Evolutionary conservation across 1,140 invertebrate genomes (phyloP).

Genomic region (Macrostomum lignano): DNA sequence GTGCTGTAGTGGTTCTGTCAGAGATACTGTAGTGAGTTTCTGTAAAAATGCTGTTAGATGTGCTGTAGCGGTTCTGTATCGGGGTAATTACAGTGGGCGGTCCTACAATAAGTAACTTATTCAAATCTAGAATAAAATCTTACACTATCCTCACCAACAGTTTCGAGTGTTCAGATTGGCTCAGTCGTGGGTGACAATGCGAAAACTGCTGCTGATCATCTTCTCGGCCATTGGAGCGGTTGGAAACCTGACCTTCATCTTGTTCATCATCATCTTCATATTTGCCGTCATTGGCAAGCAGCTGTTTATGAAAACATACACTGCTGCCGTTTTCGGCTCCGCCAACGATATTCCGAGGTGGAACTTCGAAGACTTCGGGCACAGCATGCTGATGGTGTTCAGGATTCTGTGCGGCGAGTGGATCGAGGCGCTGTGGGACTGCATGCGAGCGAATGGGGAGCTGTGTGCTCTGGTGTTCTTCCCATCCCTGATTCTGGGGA

Average conservation of each 20-base stretch:
- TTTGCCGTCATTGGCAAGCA: slow-evolving; percentile 94
- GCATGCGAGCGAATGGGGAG: slow-evolving; percentile 56
- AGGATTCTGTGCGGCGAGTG: slow-evolving; percentile 86
- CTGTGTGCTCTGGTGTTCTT: slow-evolving; percentile 84
- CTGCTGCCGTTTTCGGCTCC: slow-evolving; percentile 12
- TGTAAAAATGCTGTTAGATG: too few relatives aligned
- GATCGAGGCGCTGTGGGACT: slow-evolving; percentile 96
- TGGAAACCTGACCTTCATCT: slow-evolving; percentile 78
- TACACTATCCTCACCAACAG: slow-evolving; percentile 30
- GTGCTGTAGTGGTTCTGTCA: too few relatives aligned
- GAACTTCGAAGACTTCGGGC: slow-evolving; percentile 89
- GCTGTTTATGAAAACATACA: slow-evolving; percentile 72
- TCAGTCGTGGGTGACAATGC: slow-evolving; percentile 89
- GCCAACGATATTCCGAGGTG: slow-evolving; percentile 35
- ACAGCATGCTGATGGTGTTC: slow-evolving; percentile 92
- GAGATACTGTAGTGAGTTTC: too few relatives aligned
- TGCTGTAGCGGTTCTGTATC: too few relatives aligned
- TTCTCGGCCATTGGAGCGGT: slow-evolving; percentile 80
- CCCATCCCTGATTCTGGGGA: slow-evolving; percentile 80
- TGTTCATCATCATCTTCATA: slow-evolving; percentile 91
- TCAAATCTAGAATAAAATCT: too few relatives aligned
- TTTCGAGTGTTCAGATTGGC: slow-evolving; percentile 90
- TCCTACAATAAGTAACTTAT: too few relatives aligned
- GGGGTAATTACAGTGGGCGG: too few relatives aligned
- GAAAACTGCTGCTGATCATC: slow-evolving; percentile 87